phyloP scores from a whole-genome alignment of 2,888 invertebrate genomes.

The Polymixis lichenea region DNA sequence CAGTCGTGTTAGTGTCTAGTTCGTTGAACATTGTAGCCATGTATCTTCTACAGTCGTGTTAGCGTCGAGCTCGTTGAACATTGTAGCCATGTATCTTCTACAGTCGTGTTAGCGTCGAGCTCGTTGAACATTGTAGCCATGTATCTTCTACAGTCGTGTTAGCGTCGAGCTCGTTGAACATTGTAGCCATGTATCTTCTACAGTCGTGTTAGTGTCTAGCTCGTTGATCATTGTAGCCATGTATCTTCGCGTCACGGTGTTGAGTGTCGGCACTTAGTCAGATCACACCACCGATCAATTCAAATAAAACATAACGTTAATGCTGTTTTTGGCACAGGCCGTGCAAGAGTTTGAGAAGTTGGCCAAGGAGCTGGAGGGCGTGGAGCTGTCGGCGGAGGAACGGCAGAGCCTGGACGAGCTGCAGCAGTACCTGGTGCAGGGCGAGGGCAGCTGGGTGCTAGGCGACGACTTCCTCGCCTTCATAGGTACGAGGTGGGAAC shows the following conservation, averaged over 20 bases:
- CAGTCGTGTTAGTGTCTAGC: not conserved
- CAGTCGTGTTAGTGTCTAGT: too few species aligned
- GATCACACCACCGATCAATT: not conserved
- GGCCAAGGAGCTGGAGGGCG: slow-evolving; percentile 91
- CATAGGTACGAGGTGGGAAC: slow-evolving; percentile 90
- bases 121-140: too few species aligned
- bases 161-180: too few species aligned
- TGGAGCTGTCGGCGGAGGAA: slow-evolving; percentile 94
- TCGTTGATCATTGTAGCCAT: not conserved
- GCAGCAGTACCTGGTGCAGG: slow-evolving; percentile 96
- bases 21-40: too few species aligned
- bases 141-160: too few species aligned
- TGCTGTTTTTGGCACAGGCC: slow-evolving; percentile 84
- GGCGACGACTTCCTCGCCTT: slow-evolving; percentile 96
- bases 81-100: too few species aligned
- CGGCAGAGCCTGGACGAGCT: slow-evolving; percentile 94
- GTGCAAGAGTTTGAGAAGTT: slow-evolving; percentile 94
- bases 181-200: not conserved
- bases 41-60: too few species aligned
- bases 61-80: too few species aligned
- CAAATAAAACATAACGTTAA: not conserved
- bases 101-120: too few species aligned
- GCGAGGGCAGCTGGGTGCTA: slow-evolving; percentile 98
- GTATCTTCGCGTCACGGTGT: too few species aligned
- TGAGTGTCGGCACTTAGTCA: not conserved